phyloP scores from a whole-genome alignment of 2,113 vertebrate species.

The Orcinus orca region DNA sequence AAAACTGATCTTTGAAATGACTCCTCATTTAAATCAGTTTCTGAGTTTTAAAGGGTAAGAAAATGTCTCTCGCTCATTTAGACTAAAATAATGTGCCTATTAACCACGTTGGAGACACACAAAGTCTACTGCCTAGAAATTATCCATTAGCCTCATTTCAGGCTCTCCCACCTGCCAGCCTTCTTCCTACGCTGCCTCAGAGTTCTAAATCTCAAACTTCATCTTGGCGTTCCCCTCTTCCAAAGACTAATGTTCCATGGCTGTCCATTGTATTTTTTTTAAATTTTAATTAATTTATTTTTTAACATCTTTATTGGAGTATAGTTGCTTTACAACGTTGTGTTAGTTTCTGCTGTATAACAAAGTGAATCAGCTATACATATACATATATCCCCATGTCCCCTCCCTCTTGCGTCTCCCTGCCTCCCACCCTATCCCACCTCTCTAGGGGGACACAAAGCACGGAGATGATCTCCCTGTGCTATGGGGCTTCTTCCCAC shows the following conservation, averaged over 20 bases:
- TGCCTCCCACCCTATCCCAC: no score
- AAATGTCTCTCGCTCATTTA: slow-evolving; percentile 58
- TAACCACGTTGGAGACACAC: neutral
- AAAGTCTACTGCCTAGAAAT: neutral
- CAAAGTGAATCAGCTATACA: no score
- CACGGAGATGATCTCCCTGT: no score
- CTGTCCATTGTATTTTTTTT: neutral
- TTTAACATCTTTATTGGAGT: no score
- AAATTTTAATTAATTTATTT: no score
- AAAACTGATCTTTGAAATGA: slow-evolving; percentile 63
- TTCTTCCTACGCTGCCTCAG: fast-evolving
- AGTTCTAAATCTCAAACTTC: no score
- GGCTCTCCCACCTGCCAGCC: neutral
- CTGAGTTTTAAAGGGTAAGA: slow-evolving; percentile 59
- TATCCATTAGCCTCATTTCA: neutral
- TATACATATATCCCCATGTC: no score
- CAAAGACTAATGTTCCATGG: neutral
- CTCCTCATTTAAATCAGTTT: slow-evolving; percentile 49
- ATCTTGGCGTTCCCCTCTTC: neutral
- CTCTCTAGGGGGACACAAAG: no score
- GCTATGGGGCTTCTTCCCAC: no score
- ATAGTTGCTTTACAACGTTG: no score
- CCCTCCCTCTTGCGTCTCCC: no score
- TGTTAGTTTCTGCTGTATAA: no score
- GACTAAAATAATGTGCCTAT: slow-evolving; percentile 41